These are phyloP conservation scores for Aproaerema taeniolella DNA, from an alignment of 2,888 invertebrate genomes.

Conservation along the genomic window DNA sequence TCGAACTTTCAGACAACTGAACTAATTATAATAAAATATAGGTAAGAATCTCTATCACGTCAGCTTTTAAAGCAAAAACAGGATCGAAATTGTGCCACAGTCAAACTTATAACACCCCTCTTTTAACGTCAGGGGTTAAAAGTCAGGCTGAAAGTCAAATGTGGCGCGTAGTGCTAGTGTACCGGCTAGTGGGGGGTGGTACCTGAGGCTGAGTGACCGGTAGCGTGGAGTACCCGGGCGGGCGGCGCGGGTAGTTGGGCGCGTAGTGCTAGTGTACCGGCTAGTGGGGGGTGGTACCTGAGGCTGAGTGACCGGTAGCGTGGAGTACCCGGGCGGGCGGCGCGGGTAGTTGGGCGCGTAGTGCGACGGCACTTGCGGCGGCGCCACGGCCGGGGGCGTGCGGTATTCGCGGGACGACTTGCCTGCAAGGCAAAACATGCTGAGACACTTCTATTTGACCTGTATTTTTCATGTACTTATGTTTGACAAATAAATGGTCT, in stretches of 20 bases:
- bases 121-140: too few species aligned
- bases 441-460: too few species aligned
- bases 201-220: constrained; percentile 81
- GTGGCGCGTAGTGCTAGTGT: too few species aligned
- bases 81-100: too few species aligned
- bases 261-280: constrained; percentile 97
- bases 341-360: constrained; percentile 96
- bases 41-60: too few species aligned
- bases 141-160: too few species aligned
- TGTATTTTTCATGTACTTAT: too few species aligned
- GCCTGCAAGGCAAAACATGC: constrained; percentile 72
- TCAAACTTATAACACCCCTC: too few species aligned
- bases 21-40: too few species aligned
- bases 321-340: constrained; percentile 90
- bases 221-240: constrained; percentile 91
- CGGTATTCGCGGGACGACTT: constrained; percentile 91
- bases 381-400: constrained; percentile 97
- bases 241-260: constrained; percentile 91
- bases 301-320: constrained; percentile 83
- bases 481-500: constrained; percentile 7
- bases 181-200: too few species aligned
- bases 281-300: constrained; percentile 90
- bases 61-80: too few species aligned
- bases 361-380: constrained; percentile 97
- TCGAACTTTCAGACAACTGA: too few species aligned